Base-by-base conservation (phyloP, 2,797 vertebrate genomes). In the Manis javanica region DNA sequence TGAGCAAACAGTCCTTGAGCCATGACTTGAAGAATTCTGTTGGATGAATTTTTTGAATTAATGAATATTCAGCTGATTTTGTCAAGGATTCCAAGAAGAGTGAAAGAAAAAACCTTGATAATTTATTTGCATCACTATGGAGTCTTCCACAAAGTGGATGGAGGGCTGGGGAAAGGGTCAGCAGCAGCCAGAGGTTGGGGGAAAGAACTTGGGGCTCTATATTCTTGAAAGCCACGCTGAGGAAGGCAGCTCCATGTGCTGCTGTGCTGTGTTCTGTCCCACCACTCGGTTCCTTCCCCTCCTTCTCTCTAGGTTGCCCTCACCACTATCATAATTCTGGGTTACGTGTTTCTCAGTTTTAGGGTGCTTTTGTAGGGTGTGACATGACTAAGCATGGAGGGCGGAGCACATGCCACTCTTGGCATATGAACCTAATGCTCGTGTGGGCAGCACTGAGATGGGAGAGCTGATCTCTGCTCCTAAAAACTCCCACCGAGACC, bases 61-160 rank as follows among this genome's bases (percentile, higher is more conserved):
- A 26, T 61, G 37, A 89, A 53, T 91, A 93, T 82, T 74, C 18
- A 87, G 5, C 29, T 42, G 37, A 66, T 90, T 87, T 84, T 55
- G 53, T 93, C 53, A 75, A 79, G 26, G 16, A 81, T 96, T 95
- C 64, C 16, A 87, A 46, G 77, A 91, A 93, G 42, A 92, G 21
- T 57, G 24, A 59, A 77, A 89, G 84, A 74, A 46, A 81, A 64
- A 39, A 14, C 29, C 19, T 59, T 46, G 37, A 91, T 29, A 26
- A 23, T 2, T 31, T 95, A 7, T 71, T 90, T 6, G 1, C 37
- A 23, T 82, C 3, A 12, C 51, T 68, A 1, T 91, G 34, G 75
- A 74, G 55, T 46, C 29, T 77, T 66, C 4, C 8, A 18, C 16
- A 10, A 55, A 57, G 11, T 69, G 5, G 51, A 18, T 83, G 37